Evolutionary conservation across 2,797 vertebrate genomes (phyloP), one percentile per base, ranked within the genome.

Genomic region (Delichon dasypus): DNA sequence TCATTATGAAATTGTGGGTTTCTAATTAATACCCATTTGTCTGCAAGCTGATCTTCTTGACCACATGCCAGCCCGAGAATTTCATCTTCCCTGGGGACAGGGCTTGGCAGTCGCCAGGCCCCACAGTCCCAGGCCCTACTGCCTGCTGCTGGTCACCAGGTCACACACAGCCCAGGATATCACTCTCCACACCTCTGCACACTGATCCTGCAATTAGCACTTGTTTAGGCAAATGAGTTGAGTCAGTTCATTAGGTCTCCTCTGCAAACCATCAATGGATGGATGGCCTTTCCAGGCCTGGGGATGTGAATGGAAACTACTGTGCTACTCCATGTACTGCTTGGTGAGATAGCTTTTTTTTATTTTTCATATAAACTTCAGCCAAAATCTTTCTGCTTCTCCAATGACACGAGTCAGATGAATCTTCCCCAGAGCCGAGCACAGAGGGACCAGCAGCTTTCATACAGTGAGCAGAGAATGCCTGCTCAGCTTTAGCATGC

Each of bases 401-500:
- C 21, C 70, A 58, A 25, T 16, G 27, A 61, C 60, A 65, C 0
- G 0, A 57, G 9, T 40, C 65, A 71, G 71, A n/a, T 11, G 50
- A 66, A 65, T 18, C n/a, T 13, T 27, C 13, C 61, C 29, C n/a
- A 44, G 65, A 16, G n/a, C 58, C 0, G 1, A 36, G 36, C 17
- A 16, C 23, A 38, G 23, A 36, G 40, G 36, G 20, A 51, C 9
- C 20, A 15, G 64, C 50, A 53, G 44, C 38, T 60, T n/a, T 45
- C 34, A 79, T 25, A 29, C 6, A 8, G 21, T 19, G 34, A 27
- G 34, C n/a, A 38, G 71, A 68, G 51, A 53, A 38, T 1, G 3
- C 40, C 23, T 4, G 4, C n/a, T 13, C 0, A 0, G 13, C 2
- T 1, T 42, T 3, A 44, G 32, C 55, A 26, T 10, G 7, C 0